These are phyloP conservation scores for Mionectes macconnelli DNA, from an alignment of 2,113 vertebrate species.

Conservation along the genomic window DNA sequence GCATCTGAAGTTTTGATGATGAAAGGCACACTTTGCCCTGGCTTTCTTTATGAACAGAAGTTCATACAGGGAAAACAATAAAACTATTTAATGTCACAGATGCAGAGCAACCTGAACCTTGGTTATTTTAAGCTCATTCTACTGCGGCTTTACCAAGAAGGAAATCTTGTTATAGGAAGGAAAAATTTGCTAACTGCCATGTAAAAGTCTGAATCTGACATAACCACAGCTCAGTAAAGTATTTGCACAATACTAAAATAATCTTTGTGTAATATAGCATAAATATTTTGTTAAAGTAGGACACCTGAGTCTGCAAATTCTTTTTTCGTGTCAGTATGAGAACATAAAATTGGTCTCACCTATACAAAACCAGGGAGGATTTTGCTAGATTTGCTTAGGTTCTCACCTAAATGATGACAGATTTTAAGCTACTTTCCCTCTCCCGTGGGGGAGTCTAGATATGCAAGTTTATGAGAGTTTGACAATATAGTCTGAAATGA, in stretches of 20 bases:
- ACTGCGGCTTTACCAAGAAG: not conserved
- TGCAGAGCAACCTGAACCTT: not conserved
- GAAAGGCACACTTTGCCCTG: not conserved
- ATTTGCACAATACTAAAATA: not conserved
- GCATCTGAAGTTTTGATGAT: not conserved
- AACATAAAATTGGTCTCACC: not conserved
- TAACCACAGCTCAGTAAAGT: not conserved
- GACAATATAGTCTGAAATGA: not conserved
- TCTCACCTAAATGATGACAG: slow-evolving; percentile 1
- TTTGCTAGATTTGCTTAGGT: not conserved
- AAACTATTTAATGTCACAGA: not conserved
- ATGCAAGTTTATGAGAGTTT: not conserved
- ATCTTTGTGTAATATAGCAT: not conserved
- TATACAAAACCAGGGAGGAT: not conserved
- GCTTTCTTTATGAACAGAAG: not conserved
- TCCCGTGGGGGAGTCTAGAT: not conserved
- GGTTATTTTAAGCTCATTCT: not conserved
- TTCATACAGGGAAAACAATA: not conserved
- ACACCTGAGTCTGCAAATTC: not conserved
- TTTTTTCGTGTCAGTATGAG: not conserved
- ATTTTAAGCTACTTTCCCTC: not conserved
- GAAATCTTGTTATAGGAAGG: not conserved
- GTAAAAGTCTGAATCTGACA: slow-evolving; percentile 2
- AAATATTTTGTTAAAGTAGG: slow-evolving; percentile 34
- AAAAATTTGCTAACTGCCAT: not conserved